Percentiles rank a stretch among this genome's conserved stretches.
Evolutionary conservation across 2,888 invertebrate species (phyloP).

Genomic region (Melangyna quadrimaculata): DNA sequence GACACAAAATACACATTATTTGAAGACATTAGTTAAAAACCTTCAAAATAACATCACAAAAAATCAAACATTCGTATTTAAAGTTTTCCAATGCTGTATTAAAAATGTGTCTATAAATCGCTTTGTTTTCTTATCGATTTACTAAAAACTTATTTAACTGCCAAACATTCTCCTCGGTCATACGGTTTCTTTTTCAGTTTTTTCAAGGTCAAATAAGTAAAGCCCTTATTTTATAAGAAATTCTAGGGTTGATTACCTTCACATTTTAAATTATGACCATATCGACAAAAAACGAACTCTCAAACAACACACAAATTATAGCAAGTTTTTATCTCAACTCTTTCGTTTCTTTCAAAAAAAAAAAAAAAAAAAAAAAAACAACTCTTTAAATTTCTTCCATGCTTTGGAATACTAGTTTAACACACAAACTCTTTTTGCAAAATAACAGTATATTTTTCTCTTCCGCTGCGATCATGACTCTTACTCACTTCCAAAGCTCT

Average conservation of each 20-base stretch:
- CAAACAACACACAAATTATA: neutral
- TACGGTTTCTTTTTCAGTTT: too few species aligned
- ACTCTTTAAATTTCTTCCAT: neutral
- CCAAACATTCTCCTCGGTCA: too few species aligned
- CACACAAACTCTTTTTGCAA: neutral
- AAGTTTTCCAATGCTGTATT: too few species aligned
- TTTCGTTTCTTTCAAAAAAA: conserved; percentile 21
- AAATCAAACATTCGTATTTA: too few species aligned
- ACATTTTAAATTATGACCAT: neutral
- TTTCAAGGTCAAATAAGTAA: neutral
- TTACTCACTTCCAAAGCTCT: neutral
- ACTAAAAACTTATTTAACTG: too few species aligned
- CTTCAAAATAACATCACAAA: too few species aligned
- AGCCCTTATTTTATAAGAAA: too few species aligned
- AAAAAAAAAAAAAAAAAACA: too few species aligned
- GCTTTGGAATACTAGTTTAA: neutral
- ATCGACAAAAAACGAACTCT: neutral
- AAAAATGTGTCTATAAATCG: too few species aligned
- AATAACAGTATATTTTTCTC: neutral
- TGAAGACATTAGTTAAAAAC: too few species aligned
- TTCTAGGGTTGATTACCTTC: neutral
- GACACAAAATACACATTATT: too few species aligned
- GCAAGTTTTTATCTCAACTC: conserved; percentile 32
- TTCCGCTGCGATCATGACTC: neutral
- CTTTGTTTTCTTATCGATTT: too few species aligned